Conservation (phyloP, 2,797 vertebrate genomes). For the Rhincodon typus region DNA sequence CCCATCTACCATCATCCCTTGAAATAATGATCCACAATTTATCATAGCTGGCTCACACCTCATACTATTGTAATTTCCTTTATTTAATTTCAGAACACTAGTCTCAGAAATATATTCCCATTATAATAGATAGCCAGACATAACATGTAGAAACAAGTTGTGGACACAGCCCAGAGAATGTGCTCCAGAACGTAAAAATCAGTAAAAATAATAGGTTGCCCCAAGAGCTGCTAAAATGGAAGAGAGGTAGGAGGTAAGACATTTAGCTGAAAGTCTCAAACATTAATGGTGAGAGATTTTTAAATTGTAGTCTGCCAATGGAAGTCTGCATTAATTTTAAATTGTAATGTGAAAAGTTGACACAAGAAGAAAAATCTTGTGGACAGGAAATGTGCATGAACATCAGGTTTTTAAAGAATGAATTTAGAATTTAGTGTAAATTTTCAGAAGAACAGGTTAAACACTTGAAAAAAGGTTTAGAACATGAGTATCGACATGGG, state of each 20-base stretch:
- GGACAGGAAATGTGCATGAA: background rate
- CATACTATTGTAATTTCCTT: too few relatives aligned
- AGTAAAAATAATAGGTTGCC: background rate
- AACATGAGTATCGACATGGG: background rate
- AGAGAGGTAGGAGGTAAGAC: background rate
- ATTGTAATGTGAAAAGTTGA: background rate
- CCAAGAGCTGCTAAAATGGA: background rate
- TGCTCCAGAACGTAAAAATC: background rate
- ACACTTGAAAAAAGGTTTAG: background rate
- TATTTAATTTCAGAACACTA: too few relatives aligned
- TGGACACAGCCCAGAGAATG: background rate
- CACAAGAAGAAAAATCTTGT: background rate
- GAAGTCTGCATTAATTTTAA: background rate
- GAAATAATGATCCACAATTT: too few relatives aligned
- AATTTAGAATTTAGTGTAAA: background rate
- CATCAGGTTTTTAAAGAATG: background rate
- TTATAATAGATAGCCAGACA: too few relatives aligned
- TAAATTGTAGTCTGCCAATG: background rate
- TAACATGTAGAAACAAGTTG: background rate
- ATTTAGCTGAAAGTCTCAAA: background rate
- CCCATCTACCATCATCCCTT: too few relatives aligned
- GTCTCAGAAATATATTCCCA: too few relatives aligned
- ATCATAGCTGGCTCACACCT: too few relatives aligned
- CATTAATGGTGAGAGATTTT: background rate
- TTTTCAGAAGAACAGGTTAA: background rate